These are phyloP conservation scores for Eilema griseolum DNA, from an alignment of 2,888 invertebrate species.

Conservation along the genomic window DNA sequence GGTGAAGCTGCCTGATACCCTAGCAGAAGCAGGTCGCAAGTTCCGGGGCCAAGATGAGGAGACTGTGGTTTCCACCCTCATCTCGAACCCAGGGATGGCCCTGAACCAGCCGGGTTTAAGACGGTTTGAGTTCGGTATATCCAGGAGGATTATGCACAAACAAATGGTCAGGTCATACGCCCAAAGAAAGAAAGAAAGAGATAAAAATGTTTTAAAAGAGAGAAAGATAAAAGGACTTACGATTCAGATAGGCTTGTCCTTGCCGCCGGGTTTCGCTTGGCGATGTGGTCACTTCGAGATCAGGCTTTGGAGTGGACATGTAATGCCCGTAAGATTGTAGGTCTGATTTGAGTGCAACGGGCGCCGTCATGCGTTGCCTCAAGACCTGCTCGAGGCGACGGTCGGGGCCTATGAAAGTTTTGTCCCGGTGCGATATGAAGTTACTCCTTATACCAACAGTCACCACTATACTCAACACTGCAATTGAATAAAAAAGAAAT, in stretches of 20 bases:
- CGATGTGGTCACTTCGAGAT: background rate
- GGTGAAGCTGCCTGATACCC: too few species aligned
- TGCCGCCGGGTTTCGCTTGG: background rate
- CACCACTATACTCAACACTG: background rate
- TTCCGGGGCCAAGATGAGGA: too few species aligned
- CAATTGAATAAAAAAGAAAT: background rate
- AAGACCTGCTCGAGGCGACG: conserved; percentile 5
- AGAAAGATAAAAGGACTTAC: background rate
- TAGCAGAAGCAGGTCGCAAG: too few species aligned
- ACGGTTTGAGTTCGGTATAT: too few species aligned
- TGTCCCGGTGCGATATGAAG: conserved; percentile 10
- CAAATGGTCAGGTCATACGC: too few species aligned
- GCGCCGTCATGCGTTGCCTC: conserved; percentile 3
- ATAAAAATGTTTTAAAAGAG: too few species aligned
- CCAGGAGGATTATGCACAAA: too few species aligned
- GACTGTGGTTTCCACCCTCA: too few species aligned
- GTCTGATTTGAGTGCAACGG: background rate
- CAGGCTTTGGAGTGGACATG: background rate
- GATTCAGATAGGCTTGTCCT: background rate
- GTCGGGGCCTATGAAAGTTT: conserved; percentile 8
- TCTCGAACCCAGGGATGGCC: too few species aligned
- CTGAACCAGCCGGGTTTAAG: too few species aligned
- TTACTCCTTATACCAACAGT: background rate
- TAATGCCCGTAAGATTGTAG: background rate
- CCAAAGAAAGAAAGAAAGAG: too few species aligned